A percentile compares a stretch with the other conserved stretches of the same genome.
Conservation (phyloP, 2,797 vertebrate species). For the Phoxinus dragarum region DNA sequence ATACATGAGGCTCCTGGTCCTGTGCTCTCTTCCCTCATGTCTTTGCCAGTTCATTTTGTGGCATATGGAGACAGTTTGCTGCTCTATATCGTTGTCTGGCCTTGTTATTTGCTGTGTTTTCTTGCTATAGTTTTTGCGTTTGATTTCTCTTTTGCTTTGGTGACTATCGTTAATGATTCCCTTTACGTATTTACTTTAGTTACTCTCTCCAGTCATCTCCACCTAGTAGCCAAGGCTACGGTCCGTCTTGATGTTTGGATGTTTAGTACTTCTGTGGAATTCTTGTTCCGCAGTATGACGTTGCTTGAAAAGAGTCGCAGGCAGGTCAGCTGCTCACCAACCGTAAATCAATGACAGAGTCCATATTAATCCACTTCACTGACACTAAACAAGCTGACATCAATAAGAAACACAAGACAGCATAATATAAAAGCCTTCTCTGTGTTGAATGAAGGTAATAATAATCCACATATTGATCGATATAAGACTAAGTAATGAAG, state of each 20-base stretch:
- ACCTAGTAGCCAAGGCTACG: neutral
- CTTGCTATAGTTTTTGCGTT: too few relatives aligned
- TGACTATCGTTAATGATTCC: too few relatives aligned
- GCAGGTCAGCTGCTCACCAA: constrained; percentile 2
- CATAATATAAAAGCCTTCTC: neutral
- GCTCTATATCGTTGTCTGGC: neutral
- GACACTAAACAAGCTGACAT: constrained; percentile 25
- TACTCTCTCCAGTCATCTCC: too few relatives aligned
- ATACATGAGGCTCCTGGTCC: too few relatives aligned
- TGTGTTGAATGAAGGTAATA: neutral
- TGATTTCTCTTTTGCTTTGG: too few relatives aligned
- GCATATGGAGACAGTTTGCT: too few relatives aligned
- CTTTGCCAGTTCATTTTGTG: too few relatives aligned
- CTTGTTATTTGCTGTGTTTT: neutral
- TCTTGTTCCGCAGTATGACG: neutral
- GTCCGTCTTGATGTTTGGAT: neutral
- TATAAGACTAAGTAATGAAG: neutral
- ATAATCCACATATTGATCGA: neutral
- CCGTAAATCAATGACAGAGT: constrained; percentile 26
- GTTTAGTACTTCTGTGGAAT: neutral
- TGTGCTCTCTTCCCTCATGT: too few relatives aligned
- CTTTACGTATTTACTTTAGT: too few relatives aligned
- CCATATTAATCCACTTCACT: neutral
- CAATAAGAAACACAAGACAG: neutral
- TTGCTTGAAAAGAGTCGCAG: neutral